phyloP scores from a whole-genome alignment of 2,888 invertebrate species.

The Hybos culiciformis region DNA sequence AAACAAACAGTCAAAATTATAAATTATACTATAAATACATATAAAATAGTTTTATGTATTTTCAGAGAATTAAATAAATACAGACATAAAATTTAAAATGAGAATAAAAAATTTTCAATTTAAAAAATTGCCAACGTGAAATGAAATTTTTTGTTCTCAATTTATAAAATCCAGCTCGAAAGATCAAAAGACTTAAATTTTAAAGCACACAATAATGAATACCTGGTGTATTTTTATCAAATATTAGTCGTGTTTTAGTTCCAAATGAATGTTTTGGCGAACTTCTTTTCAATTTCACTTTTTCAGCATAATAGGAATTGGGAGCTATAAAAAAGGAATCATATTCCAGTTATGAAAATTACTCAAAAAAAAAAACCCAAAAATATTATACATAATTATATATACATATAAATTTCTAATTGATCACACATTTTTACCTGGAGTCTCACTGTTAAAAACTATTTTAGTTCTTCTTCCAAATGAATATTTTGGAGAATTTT shows the following conservation, averaged over 20 bases:
- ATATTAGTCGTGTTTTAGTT: slow-evolving; percentile 10
- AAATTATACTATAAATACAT: no score
- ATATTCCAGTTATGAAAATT: background rate
- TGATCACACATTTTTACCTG: slow-evolving; percentile 37
- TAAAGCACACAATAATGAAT: no score
- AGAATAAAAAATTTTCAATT: no score
- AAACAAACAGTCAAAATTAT: no score
- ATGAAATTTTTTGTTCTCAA: no score
- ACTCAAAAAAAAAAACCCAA: background rate
- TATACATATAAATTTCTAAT: background rate
- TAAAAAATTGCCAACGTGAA: no score
- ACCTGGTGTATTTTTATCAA: slow-evolving; percentile 13
- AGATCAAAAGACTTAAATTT: no score
- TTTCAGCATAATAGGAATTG: slow-evolving; percentile 39
- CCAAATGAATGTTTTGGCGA: slow-evolving; percentile 11
- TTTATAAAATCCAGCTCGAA: no score
- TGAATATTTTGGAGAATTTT: slow-evolving; percentile 27
- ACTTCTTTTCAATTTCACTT: slow-evolving; percentile 34
- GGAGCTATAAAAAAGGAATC: slow-evolving; percentile 23
- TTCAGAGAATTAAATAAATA: no score
- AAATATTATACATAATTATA: no score
- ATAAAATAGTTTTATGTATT: no score
- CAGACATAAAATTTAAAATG: no score
- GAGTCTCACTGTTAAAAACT: slow-evolving; percentile 46
- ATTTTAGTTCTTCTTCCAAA: slow-evolving; percentile 43